Evolutionary conservation across 1,140 invertebrate species (phyloP).

Genomic region (Trichomalopsis sarcophagae): DNA sequence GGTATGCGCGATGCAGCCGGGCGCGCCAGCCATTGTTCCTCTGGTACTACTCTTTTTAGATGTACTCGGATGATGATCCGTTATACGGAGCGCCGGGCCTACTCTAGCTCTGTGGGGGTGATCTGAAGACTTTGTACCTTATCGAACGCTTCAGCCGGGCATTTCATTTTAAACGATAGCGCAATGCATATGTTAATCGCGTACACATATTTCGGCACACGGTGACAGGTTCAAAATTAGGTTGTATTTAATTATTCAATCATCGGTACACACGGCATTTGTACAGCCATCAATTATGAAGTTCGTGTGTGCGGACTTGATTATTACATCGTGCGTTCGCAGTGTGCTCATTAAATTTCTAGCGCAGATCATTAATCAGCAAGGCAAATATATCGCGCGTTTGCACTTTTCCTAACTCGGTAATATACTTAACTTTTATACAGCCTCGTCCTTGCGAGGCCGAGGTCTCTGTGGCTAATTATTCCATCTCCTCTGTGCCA

Average conservation of each 20-base stretch:
- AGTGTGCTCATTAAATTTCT: neutral
- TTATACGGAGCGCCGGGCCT: neutral
- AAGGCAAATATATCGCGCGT: no score
- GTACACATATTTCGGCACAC: no score
- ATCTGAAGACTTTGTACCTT: no score
- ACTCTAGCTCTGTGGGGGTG: neutral
- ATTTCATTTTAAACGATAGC: no score
- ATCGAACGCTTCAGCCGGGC: no score
- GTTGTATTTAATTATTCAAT: neutral
- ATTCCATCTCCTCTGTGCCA: neutral
- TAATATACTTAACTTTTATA: no score
- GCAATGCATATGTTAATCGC: no score
- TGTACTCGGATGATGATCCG: neutral
- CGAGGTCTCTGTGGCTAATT: neutral
- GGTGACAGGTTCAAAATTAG: neutral
- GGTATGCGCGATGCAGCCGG: neutral
- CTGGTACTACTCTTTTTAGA: neutral
- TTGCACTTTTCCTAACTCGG: no score
- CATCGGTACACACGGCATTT: neutral
- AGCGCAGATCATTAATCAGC: neutral
- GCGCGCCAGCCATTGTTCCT: conserved; percentile 52
- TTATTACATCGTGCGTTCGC: neutral
- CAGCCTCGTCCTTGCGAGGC: neutral
- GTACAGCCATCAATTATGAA: neutral
- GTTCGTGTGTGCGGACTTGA: neutral